These are phyloP conservation scores for Metalampra italica DNA, from an alignment of 2,888 invertebrate genomes.

Conservation along the genomic window DNA sequence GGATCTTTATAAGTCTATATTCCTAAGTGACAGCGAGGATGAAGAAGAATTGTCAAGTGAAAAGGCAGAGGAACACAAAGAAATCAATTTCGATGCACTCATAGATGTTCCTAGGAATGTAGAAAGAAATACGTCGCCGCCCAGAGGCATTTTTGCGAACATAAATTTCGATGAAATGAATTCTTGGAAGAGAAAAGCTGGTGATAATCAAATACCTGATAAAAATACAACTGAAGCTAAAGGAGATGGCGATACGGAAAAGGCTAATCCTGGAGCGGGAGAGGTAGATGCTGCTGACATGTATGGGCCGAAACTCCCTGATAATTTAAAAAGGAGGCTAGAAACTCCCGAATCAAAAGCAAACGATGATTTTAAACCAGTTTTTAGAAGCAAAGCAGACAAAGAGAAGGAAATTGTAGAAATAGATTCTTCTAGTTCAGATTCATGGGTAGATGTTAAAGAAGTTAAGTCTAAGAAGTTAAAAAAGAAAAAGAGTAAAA, in stretches of 20 bases:
- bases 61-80: slow-evolving; percentile 14
- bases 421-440: slow-evolving; percentile 52
- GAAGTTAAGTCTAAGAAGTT: slow-evolving; percentile 54
- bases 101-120: slow-evolving; percentile 71
- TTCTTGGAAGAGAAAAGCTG: slow-evolving; percentile 55
- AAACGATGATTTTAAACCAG: slow-evolving; percentile 29
- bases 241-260: slow-evolving; percentile 2
- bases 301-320: slow-evolving; percentile 81
- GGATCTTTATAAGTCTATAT: slow-evolving; percentile 94
- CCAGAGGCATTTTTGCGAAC: slow-evolving; percentile 84
- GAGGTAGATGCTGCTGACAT: slow-evolving; percentile 30
- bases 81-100: slow-evolving; percentile 28
- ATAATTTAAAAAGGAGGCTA: slow-evolving; percentile 49
- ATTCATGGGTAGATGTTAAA: slow-evolving; percentile 74
- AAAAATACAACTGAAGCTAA: slow-evolving; percentile 7
- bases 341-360: slow-evolving; percentile 18
- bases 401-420: slow-evolving; percentile 26
- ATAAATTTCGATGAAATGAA: slow-evolving; percentile 79
- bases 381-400: slow-evolving; percentile 27
- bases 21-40: slow-evolving; percentile 87
- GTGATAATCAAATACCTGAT: slow-evolving; percentile 13
- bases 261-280: slow-evolving; percentile 10
- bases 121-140: slow-evolving; percentile 82
- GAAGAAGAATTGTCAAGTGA: slow-evolving; percentile 66
- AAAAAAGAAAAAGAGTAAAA: slow-evolving; percentile 67